These are phyloP conservation scores for Urosaurus nigricauda DNA, from an alignment of 2,797 vertebrate species.

Conservation along the genomic window DNA sequence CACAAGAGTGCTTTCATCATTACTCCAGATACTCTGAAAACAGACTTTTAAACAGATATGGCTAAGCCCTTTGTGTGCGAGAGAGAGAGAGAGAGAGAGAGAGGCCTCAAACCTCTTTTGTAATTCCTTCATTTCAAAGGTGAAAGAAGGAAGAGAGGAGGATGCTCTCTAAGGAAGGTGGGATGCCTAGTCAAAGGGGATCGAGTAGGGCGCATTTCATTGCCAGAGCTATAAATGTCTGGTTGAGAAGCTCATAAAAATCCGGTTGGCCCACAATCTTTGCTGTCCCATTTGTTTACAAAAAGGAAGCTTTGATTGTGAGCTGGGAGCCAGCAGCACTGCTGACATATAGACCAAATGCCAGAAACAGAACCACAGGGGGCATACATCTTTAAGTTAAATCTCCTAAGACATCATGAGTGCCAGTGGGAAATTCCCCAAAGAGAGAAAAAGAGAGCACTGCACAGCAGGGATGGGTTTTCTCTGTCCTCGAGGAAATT, in stretches of 20 bases:
- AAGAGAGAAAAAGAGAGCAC: background rate
- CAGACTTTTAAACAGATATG: too few species aligned
- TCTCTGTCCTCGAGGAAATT: background rate
- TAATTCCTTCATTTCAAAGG: slow-evolving; percentile 43
- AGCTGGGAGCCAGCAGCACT: background rate
- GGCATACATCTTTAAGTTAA: background rate
- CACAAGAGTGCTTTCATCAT: background rate
- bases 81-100: background rate
- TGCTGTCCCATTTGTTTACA: slow-evolving; percentile 58
- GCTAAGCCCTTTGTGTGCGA: slow-evolving; percentile 22
- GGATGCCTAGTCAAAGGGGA: background rate
- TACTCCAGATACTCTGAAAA: background rate
- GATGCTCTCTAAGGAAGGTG: slow-evolving; percentile 57
- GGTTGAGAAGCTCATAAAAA: slow-evolving; percentile 67
- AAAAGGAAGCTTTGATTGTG: slow-evolving; percentile 52
- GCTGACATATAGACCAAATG: background rate
- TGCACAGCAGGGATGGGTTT: background rate
- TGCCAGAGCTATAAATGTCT: slow-evolving; percentile 64
- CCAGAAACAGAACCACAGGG: background rate
- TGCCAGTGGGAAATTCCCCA: background rate
- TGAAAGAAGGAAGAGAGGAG: background rate
- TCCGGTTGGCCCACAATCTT: slow-evolving; percentile 44
- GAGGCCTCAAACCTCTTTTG: background rate
- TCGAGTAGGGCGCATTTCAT: slow-evolving; percentile 71
- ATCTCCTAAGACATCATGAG: background rate